Evolutionary conservation across 2,888 invertebrate species (phyloP), one percentile per base, ranked within the genome.

Genomic region (Hymenopus coronatus): DNA sequence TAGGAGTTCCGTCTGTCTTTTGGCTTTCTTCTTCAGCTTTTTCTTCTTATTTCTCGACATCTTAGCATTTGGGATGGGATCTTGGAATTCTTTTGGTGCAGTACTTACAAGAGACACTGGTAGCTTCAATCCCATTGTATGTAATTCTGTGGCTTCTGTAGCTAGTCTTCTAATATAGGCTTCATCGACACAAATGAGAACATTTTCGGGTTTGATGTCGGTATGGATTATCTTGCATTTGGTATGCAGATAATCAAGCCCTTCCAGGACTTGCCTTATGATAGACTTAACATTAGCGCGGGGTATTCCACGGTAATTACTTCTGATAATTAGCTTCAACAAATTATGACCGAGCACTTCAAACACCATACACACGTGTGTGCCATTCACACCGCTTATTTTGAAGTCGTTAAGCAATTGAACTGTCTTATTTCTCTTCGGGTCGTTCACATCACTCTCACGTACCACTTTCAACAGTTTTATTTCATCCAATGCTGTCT

Each of bases 311-410:
- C 98, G 97, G 94, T 99, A 99, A 94, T 98, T 99, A 91, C 99
- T 99, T 93, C 98, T 97, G 92, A 99, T 98, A 93, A 99, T 99
- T 91, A 99, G 95, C 94, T 99, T 99, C 92, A 99, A 95, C 92
- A 99, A 95, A 94, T 99, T 99, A 94, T 99, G 98, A 90, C 99
- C 99, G 91, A 99, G 95, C 91, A 99, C 99, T 95, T 99, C 98
- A 94, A 99, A 99, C 91, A 99, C 99, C 99, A 99, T 99, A 93
- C 99, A 99, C 91, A 99, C 98, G 94, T 99, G 99, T 89, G 98
- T 97, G 90, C 99, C 99, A 95, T 99, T 99, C 87, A 99, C 97
- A 91, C 99, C 99, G 91, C 97, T 97, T 92, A 99, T 99, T 94
- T 98, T 99, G 94, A 99, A 99, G 94, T 99, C 99, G 94, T 99